A percentile compares a stretch with the other conserved stretches of the same genome.
These are phyloP conservation scores for Bergia puertoricense DNA, from an alignment of 92 coral and sea anemone species.

Conservation along the genomic window DNA sequence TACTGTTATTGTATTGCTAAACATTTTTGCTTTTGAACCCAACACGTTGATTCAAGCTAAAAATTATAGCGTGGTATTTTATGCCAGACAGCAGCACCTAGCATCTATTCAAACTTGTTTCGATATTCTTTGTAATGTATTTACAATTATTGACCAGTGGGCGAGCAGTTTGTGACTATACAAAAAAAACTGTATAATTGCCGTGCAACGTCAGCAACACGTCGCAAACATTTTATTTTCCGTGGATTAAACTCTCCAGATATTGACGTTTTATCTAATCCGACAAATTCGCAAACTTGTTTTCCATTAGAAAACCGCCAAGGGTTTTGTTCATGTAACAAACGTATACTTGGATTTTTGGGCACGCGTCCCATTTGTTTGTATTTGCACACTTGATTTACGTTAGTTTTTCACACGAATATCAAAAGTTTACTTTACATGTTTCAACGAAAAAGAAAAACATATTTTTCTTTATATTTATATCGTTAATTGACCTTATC, in stretches of 20 bases:
- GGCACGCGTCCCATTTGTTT: slow-evolving; percentile 16
- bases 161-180: neutral
- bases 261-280: neutral
- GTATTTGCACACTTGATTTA: slow-evolving; percentile 4
- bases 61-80: neutral
- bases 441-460: slow-evolving; percentile 25
- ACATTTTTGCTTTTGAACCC: slow-evolving; percentile 20
- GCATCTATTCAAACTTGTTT: neutral
- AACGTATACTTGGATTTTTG: neutral
- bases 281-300: neutral
- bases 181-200: neutral
- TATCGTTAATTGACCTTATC: slow-evolving; percentile 28
- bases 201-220: neutral
- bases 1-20: neutral
- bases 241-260: neutral
- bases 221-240: too few species aligned
- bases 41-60: neutral
- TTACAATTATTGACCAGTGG: neutral
- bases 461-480: neutral
- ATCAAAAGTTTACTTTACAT: neutral
- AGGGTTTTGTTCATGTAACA: neutral
- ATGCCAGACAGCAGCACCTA: neutral
- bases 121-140: neutral
- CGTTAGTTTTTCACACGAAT: slow-evolving; percentile 3
- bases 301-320: neutral